These are phyloP conservation scores for Chionoecetes opilio DNA, from an alignment of 1,140 invertebrate genomes.

Conservation along the genomic window DNA sequence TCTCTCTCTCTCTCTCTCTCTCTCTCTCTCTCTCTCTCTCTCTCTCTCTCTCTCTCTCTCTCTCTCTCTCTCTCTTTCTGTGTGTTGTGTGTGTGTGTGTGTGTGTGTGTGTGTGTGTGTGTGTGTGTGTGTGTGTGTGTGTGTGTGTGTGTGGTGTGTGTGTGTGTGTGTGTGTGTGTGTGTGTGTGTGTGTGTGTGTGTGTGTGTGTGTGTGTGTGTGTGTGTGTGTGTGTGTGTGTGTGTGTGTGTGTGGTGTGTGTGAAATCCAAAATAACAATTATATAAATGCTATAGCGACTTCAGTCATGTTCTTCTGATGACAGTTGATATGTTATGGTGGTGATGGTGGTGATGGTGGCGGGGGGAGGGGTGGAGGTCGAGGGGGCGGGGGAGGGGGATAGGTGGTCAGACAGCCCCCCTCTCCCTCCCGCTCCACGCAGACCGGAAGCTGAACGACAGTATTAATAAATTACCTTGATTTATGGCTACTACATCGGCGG, in stretches of 20 bases:
- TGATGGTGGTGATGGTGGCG: not conserved
- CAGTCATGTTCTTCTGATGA: no score
- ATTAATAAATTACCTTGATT: slow-evolving; percentile 60
- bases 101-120: not conserved
- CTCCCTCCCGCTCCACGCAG: not conserved
- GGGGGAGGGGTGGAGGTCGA: not conserved
- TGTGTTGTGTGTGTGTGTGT: not conserved
- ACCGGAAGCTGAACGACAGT: slow-evolving; percentile 38
- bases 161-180: not conserved
- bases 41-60: no score
- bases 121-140: no score
- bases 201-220: not conserved
- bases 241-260: not conserved
- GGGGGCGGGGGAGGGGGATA: not conserved
- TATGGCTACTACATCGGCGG: not conserved
- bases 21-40: no score
- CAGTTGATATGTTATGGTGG: not conserved
- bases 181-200: not conserved
- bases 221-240: not conserved
- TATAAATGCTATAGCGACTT: no score
- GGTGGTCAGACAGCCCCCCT: not conserved
- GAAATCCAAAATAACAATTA: not conserved
- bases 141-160: not conserved
- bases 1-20: no score
- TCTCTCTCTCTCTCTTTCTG: not conserved